Evolutionary conservation across 2,888 invertebrate species (phyloP), one percentile per base, ranked within the genome.

Genomic region (Lumbricus terrestris): DNA sequence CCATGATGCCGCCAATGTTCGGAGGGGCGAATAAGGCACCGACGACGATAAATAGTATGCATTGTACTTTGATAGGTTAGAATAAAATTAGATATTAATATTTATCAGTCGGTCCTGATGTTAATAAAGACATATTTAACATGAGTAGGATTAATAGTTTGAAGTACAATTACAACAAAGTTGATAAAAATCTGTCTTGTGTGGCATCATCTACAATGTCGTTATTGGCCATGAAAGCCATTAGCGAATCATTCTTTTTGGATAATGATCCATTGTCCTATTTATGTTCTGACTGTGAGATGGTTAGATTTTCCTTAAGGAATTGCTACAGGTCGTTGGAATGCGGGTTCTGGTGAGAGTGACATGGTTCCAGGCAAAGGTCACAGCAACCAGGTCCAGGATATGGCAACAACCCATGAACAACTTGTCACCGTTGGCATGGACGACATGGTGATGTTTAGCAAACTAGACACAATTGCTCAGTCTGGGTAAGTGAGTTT

Each of bases 361-460:
- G 97, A 94, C 69, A 90, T 91, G 34, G 90, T 95, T 6, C 88
- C 92, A 82, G 94, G 94, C n/a, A 93, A 93, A 91, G 98, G 98
- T 1, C 99, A 99, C 95, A 98, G 97, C 1, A 98, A 98, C 96
- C 98, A 99, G 96, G 97, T 99, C 91, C 98, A 98, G 94, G 97
- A 97, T 90, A 97, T 99, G 96, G 96, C 96, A 89, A 96, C 97
- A 0, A 93, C 92, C 16, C 94, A 92, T 0, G 96, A 96, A 82
- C 96, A 96, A 91, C 96, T 99, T 40, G 97, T 98, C 92, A 97
- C 98, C 0, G 97, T 97, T 93, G 98, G 98, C 88, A 98, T 99
- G 93, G 99, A 99, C 94, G 99, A 99, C 95, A 97, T 97, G 42
- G 95, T 99, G 91, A 96, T 97, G 88, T 94, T 94, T 88, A 94